phyloP scores from a whole-genome alignment of 2,888 invertebrate species.

The Trissonchulus latispiculum region DNA sequence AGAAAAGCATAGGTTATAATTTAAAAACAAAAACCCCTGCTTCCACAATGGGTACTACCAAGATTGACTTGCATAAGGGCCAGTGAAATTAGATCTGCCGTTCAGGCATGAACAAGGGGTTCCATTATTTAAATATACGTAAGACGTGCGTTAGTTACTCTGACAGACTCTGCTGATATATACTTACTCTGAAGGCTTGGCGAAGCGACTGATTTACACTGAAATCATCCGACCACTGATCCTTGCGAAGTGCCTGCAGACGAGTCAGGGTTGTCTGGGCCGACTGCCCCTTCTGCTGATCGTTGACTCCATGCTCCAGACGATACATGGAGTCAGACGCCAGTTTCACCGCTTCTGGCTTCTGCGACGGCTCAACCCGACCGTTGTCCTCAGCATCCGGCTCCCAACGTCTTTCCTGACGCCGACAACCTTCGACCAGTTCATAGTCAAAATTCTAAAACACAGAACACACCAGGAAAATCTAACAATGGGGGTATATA shows the following conservation, averaged over 20 bases:
- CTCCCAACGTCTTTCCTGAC: constrained; percentile 98
- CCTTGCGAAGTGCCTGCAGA: constrained; percentile 60
- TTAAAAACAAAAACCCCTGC: too few species aligned
- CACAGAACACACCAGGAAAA: too few species aligned
- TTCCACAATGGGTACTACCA: too few species aligned
- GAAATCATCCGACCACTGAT: constrained; percentile 82
- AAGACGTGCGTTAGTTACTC: background rate
- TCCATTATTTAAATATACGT: background rate
- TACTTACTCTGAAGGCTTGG: constrained; percentile 66
- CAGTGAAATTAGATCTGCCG: too few species aligned
- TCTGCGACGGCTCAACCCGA: constrained; percentile 53
- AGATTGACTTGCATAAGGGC: too few species aligned
- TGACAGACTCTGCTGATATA: background rate
- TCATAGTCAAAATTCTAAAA: constrained; percentile 87
- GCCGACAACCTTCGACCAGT: constrained; percentile 80
- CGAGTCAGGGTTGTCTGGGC: constrained; percentile 63
- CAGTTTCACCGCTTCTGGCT: constrained; percentile 72
- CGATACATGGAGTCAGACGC: constrained; percentile 97
- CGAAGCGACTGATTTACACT: constrained; percentile 74
- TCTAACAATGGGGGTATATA: too few species aligned
- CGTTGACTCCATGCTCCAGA: constrained; percentile 78
- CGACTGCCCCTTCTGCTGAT: constrained; percentile 59
- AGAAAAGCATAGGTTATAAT: too few species aligned
- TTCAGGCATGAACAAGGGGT: too few species aligned
- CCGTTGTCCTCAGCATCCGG: constrained; percentile 70